Base-by-base conservation (phyloP, 2,797 vertebrate genomes). In the Oryzias dopingdopingensis region DNA sequence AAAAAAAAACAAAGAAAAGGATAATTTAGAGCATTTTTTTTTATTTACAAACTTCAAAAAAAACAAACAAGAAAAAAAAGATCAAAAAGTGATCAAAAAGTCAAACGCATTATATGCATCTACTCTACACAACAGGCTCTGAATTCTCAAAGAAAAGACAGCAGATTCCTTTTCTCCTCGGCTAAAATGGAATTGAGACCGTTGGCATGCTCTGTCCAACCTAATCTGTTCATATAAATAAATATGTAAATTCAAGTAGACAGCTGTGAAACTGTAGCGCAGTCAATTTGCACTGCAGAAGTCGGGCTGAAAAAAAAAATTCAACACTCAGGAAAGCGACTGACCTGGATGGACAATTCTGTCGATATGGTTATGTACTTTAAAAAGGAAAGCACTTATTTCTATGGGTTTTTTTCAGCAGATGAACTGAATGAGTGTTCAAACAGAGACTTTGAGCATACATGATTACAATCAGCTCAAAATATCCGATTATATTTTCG, bases 221-320 rank as follows among this genome's bases (percentile, higher is more conserved):
- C 37, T 2, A 49, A 74, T 70, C 13, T 7, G 74, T 77, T 73
- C 29, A 48, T 73, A 87, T 78, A 82, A 88, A 90, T 89, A 90
- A 89, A 89, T 84, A 90, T 70, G 75, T 81, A 82, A 85, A 84
- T 91, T 92, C 88, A 91, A 90, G 88, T 91, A 89, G 80, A 87
- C 76, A 88, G 82, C 81, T 80, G 72, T 80, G 69, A 82, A 82
- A 82, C 52, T 78, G 77, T 72, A 86, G 67, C 74, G 67, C 76
- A 65, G 63, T 79, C 49, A 49, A 60, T 67, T 53, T 55, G 64
- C 15, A 17, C 53, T 65, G 55, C 60, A 45, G 59, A 67, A 1
- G 17, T 62, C 5, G 40, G 74, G 59, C 63, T 63, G 73, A 45
- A 63, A 42, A 26, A 22, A 42, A 70, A 58, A 71, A 55, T 68